Evolutionary conservation across 1,140 invertebrate genomes (phyloP), one percentile per base, ranked within the genome.

Genomic region (Drosophila chauvacae): DNA sequence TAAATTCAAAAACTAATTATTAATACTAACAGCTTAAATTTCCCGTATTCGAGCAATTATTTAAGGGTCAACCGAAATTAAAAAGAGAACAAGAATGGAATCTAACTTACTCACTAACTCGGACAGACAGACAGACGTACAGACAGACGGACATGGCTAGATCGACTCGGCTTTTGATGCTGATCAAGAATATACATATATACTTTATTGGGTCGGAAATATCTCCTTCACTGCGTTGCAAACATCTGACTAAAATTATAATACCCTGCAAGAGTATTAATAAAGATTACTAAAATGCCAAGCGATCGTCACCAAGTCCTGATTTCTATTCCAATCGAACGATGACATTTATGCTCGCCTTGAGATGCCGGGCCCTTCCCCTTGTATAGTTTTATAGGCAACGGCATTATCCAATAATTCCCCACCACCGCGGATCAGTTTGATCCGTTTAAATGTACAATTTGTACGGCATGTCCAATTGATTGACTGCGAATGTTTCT

Each of bases 381-480:
- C 58, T 28, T 28, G 16, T 13, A 28, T 16, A 16, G 4, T 9
- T 20, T 20, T 23, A 23, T 33, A 20, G 28, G 28, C 50, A 53
- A 37, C 28, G 33, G 60, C 23, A 39, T 41, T 63, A 42, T 23
- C 33, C 35, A 56, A 23, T 55, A 37, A 7, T n/a, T 42, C 2
- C 18, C 20, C 26, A 4, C 56, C 37, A 3, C 16, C 11, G 4
- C 48, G 30, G 35, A 45, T 39, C 66, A 30, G 30, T 71, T 74
- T 79, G 63, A 82, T 82, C 69, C 80, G 80, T 82, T 62, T 69
- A 62, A 82, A 77, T 70, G 53, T 68, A 75, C 74, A 82, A 79
- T 82, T 82, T 83, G 75, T 82, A 51, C 48, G 73, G 51, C 66
- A 55, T 81, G 80, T 77, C 80, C 63, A n/a, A 66, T 62, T 83